These are phyloP conservation scores for Deilephila elpenor DNA, from an alignment of 2,888 invertebrate species.

Conservation along the genomic window DNA sequence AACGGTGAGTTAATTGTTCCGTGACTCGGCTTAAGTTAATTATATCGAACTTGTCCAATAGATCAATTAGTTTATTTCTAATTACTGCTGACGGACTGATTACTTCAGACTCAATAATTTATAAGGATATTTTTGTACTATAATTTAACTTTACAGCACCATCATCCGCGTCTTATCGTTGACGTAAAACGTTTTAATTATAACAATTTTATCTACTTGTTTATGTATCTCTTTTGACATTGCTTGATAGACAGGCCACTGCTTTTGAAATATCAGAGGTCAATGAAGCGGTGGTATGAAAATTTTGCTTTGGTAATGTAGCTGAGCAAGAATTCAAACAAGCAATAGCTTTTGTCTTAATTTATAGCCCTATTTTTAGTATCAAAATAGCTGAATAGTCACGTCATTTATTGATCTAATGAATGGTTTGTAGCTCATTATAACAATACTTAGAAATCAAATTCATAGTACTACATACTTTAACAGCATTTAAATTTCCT, in stretches of 20 bases:
- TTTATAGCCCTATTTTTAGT: too few relatives aligned
- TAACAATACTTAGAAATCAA: not conserved
- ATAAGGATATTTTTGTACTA: slow-evolving; percentile 12
- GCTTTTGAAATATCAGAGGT: slow-evolving; percentile 34
- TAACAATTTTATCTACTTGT: slow-evolving; percentile 49
- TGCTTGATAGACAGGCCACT: slow-evolving; percentile 38
- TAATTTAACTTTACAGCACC: slow-evolving; percentile 11
- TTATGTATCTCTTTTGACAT: slow-evolving; percentile 48
- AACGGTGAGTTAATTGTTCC: too few relatives aligned
- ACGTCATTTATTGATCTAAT: too few relatives aligned
- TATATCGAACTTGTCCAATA: not conserved
- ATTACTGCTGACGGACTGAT: not conserved
- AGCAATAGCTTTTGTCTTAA: not conserved
- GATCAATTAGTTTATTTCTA: not conserved
- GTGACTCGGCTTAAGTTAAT: not conserved
- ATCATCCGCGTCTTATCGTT: slow-evolving; percentile 43
- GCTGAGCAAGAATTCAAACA: too few relatives aligned
- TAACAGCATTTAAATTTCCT: not conserved
- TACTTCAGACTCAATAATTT: not conserved
- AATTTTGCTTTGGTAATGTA: not conserved
- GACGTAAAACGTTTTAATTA: slow-evolving; percentile 51
- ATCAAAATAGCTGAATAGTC: too few relatives aligned
- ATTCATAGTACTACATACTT: not conserved
- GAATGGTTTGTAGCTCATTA: too few relatives aligned
- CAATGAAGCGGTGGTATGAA: slow-evolving; percentile 2